These are phyloP conservation scores for Caenorhabditis sinica DNA, from an alignment of 2,888 invertebrate species.

Conservation along the genomic window DNA sequence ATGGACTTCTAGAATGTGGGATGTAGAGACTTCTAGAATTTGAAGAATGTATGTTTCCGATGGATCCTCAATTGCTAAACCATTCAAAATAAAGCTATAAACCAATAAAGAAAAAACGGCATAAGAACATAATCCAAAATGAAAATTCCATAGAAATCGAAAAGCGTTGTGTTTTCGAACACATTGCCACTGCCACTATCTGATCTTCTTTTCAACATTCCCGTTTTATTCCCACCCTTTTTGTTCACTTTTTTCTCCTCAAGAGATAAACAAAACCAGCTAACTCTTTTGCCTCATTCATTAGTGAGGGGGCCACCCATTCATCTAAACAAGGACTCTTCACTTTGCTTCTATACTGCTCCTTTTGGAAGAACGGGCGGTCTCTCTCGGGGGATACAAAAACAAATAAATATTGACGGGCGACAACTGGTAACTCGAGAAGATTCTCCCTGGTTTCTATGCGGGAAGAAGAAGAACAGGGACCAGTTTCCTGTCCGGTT, in stretches of 20 bases:
- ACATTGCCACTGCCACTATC: not conserved
- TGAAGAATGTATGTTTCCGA: no score
- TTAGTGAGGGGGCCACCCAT: not conserved
- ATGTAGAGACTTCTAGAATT: no score
- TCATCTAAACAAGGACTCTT: slow-evolving; percentile 52
- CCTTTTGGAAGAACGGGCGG: slow-evolving; percentile 12
- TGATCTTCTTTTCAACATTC: slow-evolving; percentile 28
- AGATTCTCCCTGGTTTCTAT: not conserved
- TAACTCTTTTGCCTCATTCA: not conserved
- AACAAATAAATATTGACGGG: slow-evolving; percentile 36
- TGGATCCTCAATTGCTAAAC: no score
- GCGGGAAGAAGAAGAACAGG: not conserved
- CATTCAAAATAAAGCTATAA: no score
- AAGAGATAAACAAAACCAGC: slow-evolving; percentile 41
- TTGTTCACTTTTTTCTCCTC: slow-evolving; percentile 1
- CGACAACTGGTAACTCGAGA: slow-evolving; percentile 59
- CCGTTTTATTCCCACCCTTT: slow-evolving; percentile 11
- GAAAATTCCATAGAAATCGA: slow-evolving; percentile 14
- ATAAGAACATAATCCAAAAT: not conserved
- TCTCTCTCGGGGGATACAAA: not conserved
- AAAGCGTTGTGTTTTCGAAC: slow-evolving; percentile 1
- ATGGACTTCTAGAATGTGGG: no score
- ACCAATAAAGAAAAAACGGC: not conserved
- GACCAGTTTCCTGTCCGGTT: slow-evolving; percentile 18
- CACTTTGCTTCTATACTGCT: slow-evolving; percentile 40